Conservation (phyloP, 2,888 invertebrate species). For the Ceratothoa steindachneri region DNA sequence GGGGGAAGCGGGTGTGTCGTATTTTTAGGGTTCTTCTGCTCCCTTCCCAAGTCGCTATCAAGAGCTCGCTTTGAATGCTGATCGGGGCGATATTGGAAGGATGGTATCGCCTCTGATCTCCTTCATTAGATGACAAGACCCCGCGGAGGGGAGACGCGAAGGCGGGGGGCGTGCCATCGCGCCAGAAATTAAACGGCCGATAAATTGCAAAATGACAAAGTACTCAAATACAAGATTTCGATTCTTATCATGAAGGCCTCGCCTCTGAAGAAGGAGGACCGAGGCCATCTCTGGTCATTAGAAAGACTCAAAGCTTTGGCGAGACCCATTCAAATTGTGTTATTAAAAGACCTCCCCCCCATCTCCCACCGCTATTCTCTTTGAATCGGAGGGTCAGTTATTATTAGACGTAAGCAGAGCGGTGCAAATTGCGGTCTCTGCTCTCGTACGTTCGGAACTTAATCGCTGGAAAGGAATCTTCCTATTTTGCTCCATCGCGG, state of each 20-base stretch:
- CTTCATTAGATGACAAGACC: slow-evolving; percentile 12
- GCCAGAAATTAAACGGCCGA: neutral
- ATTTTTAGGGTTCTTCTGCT: neutral
- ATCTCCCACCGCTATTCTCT: neutral
- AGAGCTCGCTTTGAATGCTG: neutral
- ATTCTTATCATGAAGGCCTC: neutral
- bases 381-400: neutral
- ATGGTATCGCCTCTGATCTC: slow-evolving; percentile 9
- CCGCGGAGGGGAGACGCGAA: neutral
- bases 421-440: too few relatives aligned
- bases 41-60: neutral
- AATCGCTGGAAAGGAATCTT: too few relatives aligned
- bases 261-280: neutral
- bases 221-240: neutral
- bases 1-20: too few relatives aligned
- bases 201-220: neutral
- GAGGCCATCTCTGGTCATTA: neutral
- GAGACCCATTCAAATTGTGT: neutral
- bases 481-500: too few relatives aligned
- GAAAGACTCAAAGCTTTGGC: neutral
- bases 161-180: neutral
- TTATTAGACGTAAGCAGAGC: too few relatives aligned
- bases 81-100: neutral
- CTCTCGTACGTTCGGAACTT: too few relatives aligned
- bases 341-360: neutral